phyloP scores from a whole-genome alignment of 2,888 invertebrate species.

The Spatulosminthurus flaviceps region DNA sequence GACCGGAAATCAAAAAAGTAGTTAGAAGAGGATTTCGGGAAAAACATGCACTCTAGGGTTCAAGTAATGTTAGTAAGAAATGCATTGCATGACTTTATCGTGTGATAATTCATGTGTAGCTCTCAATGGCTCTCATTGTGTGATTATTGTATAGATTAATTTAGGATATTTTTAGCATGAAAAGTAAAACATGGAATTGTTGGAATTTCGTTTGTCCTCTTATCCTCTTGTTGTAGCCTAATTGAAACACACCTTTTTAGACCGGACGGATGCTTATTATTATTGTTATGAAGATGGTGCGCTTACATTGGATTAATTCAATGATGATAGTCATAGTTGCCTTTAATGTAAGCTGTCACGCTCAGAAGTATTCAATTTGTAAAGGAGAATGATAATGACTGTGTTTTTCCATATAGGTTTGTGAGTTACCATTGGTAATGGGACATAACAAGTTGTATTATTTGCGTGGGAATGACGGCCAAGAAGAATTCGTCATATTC shows the following conservation, averaged over 20 bases:
- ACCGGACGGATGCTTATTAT: not conserved
- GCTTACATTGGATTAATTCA: not conserved
- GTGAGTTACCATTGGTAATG: not conserved
- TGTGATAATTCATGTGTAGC: not conserved
- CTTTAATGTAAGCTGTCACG: not conserved
- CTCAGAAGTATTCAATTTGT: not conserved
- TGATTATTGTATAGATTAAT: not conserved
- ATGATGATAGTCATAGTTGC: not conserved
- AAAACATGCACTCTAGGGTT: not conserved
- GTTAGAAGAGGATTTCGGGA: not conserved
- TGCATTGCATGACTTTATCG: not conserved
- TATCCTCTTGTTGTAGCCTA: not conserved
- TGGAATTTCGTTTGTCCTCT: not conserved
- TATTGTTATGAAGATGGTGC: not conserved
- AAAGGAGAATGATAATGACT: not conserved
- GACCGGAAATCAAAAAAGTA: not conserved
- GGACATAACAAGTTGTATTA: not conserved
- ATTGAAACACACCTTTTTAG: conserved; percentile 1
- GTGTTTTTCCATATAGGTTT: not conserved
- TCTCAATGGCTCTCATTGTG: not conserved
- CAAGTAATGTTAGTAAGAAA: not conserved
- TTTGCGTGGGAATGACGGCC: conserved; percentile 5
- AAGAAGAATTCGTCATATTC: not conserved
- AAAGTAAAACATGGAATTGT: not conserved
- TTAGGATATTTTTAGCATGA: not conserved